Evolutionary conservation across 92 coral and sea anemone species (phyloP).

Genomic region (Zoanthus solanderi): DNA sequence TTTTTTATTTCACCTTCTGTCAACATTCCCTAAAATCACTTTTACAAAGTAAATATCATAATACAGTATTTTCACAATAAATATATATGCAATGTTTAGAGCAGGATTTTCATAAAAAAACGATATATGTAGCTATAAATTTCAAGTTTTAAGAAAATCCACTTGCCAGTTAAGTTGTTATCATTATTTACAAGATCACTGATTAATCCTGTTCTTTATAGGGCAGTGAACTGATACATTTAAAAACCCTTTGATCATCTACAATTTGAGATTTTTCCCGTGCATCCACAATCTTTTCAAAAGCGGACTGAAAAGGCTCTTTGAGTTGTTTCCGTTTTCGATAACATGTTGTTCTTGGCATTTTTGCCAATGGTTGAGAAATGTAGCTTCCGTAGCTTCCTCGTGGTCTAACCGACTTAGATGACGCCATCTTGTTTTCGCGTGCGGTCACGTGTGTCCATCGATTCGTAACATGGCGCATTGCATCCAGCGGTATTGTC

Average conservation of each 20-base stretch:
- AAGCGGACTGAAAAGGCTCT: neutral
- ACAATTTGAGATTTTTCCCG: neutral
- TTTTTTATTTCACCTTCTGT: neutral
- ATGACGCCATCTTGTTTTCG: slow-evolving; percentile 16
- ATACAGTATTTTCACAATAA: slow-evolving; percentile 21
- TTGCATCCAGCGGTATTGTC: slow-evolving; percentile 7
- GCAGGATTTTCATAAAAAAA: slow-evolving; percentile 20
- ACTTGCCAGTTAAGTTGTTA: slow-evolving; percentile 17
- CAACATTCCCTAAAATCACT: neutral
- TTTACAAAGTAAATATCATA: neutral
- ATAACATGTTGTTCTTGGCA: neutral
- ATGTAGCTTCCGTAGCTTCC: slow-evolving; percentile 17
- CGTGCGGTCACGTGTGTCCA: slow-evolving; percentile 1
- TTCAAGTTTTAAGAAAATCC: slow-evolving; percentile 23
- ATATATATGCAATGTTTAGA: slow-evolving; percentile 12
- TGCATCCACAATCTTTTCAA: neutral
- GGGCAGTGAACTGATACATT: neutral
- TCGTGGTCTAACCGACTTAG: slow-evolving; percentile 9
- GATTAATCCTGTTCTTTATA: neutral
- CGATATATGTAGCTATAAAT: slow-evolving; percentile 10
- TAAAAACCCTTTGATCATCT: neutral
- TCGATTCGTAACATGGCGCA: neutral
- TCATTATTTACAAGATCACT: slow-evolving; percentile 25
- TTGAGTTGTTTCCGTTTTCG: neutral
- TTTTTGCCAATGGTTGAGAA: slow-evolving; percentile 13